These are phyloP conservation scores for Ceratina japonica DNA, from an alignment of 1,140 invertebrate genomes.

Conservation along the genomic window DNA sequence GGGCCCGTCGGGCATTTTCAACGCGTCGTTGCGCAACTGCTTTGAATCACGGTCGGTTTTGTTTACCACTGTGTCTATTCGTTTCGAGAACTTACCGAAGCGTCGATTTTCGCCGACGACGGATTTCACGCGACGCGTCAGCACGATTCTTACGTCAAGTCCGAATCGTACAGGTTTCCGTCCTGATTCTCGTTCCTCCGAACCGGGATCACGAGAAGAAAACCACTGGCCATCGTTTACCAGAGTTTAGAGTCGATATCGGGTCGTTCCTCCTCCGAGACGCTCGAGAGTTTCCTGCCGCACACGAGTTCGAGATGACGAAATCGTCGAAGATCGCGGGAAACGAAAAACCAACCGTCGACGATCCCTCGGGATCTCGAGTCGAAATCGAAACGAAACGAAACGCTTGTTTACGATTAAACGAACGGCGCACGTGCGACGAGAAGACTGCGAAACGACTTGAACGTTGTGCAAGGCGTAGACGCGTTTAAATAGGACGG, in stretches of 20 bases:
- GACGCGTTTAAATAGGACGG: background rate
- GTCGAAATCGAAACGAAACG: background rate
- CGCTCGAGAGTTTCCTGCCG: conserved; percentile 22
- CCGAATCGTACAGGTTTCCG: background rate
- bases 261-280: conserved; percentile 8
- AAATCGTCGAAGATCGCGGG: background rate
- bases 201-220: background rate
- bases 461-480: conserved; percentile 5
- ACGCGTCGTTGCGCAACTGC: background rate
- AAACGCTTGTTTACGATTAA: background rate
- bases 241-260: background rate
- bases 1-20: conserved; percentile 13
- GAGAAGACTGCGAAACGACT: background rate
- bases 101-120: background rate
- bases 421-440: no score
- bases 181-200: background rate
- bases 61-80: background rate
- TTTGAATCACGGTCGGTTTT: background rate
- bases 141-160: background rate
- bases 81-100: background rate
- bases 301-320: background rate
- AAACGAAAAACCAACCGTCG: background rate
- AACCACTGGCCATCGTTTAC: background rate
- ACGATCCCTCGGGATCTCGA: background rate
- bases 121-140: background rate